Conservation (phyloP, 2,113 vertebrate species). For the Spheniscus mendiculus region DNA sequence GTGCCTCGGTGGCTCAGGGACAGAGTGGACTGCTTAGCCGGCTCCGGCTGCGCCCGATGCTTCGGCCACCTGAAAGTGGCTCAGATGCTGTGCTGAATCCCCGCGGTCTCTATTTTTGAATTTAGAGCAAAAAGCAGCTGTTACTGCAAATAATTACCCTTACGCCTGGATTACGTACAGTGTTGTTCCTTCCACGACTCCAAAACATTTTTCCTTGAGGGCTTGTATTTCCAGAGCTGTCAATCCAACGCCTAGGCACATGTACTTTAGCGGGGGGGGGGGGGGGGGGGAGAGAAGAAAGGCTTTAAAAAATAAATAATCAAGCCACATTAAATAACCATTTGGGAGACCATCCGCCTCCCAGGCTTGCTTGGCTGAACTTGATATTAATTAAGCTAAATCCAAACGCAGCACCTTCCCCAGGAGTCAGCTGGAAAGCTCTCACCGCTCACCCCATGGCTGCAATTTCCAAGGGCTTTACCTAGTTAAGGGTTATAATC, state of each 20-base stretch:
- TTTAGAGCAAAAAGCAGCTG: not conserved
- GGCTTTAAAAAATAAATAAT: not conserved
- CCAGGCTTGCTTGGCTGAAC: slow-evolving; percentile 12
- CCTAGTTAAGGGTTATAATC: slow-evolving; percentile 36
- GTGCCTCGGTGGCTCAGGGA: not conserved
- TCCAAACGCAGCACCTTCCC: slow-evolving; percentile 15
- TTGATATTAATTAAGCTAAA: slow-evolving; percentile 37
- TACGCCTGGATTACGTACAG: not conserved
- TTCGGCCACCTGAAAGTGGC: not conserved
- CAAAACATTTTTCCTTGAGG: slow-evolving; percentile 1
- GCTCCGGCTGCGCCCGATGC: rapidly evolving
- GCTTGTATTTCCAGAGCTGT: not conserved
- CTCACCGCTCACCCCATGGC: not conserved
- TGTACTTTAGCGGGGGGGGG: no score
- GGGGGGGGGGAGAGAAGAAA: not conserved
- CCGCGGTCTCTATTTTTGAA: not conserved
- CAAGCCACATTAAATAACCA: slow-evolving; percentile 5
- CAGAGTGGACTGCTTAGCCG: not conserved
- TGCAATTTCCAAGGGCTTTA: slow-evolving; percentile 16
- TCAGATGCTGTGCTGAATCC: not conserved
- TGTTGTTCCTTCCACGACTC: not conserved
- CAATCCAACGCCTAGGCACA: no score
- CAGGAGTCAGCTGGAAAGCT: not conserved
- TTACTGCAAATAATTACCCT: not conserved
- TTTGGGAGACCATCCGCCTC: not conserved